These are phyloP conservation scores for Parapristionchus giblindavisi DNA, from an alignment of 2,888 invertebrate genomes.

Conservation along the genomic window DNA sequence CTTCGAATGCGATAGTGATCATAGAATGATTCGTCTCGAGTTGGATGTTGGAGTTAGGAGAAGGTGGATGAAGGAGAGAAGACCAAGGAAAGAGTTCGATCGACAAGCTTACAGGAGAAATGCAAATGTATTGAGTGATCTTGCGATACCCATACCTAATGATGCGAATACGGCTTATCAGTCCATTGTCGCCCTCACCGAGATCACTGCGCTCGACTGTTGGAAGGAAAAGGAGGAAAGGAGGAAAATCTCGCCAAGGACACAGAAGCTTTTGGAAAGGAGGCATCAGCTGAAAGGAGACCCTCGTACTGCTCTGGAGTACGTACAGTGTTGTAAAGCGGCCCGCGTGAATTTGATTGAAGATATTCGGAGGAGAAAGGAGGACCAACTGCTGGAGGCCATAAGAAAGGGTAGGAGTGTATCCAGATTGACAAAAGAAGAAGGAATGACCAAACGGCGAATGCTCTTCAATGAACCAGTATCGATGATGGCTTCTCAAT, in stretches of 20 bases:
- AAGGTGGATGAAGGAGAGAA: not conserved
- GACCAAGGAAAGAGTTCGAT: not conserved
- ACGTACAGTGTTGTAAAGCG: not conserved
- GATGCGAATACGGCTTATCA: not conserved
- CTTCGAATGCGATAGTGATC: constrained; percentile 1
- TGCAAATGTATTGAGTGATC: not conserved
- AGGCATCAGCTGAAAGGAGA: not conserved
- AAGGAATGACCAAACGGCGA: no score
- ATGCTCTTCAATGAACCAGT: no score
- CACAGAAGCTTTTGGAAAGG: not conserved
- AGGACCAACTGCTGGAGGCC: no score
- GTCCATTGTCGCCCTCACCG: not conserved
- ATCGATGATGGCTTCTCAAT: no score
- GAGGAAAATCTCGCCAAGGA: not conserved
- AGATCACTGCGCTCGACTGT: not conserved
- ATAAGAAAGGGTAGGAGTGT: no score
- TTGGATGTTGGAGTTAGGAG: not conserved
- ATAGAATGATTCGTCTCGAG: not conserved
- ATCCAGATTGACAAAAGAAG: no score
- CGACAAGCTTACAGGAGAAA: not conserved
- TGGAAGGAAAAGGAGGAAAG: not conserved
- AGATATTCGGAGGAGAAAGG: not conserved
- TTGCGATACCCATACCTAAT: not conserved
- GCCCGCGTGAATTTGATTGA: not conserved
- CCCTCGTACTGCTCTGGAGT: not conserved